Evolutionary conservation across 2,797 vertebrate species (phyloP), one percentile per base, ranked within the genome.

Genomic region (Rhinogobio ventralis): DNA sequence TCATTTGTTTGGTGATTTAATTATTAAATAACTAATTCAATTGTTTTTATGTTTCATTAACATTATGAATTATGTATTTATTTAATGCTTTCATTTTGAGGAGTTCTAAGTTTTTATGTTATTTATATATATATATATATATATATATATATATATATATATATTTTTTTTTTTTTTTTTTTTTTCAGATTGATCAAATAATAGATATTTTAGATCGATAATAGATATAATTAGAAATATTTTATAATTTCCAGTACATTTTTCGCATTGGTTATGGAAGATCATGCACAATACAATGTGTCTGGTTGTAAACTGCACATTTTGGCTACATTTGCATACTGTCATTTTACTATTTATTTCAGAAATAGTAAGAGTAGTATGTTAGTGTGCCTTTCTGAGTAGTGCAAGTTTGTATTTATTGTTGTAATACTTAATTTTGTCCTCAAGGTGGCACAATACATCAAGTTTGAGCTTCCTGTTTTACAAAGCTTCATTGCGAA

Each of bases 401-500:
- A 6, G 49, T 49, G 3, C 28, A 13, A 42, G 13, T 71, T 10
- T 69, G 42, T 19, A 73, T 36, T 39, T 57, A 25, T 51, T 39
- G 10, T n/a, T 85, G 55, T 53, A 33, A 55, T 10, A 25, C 36
- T 49, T 28, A 0, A 10, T 83, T 51, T 57, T 81, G 60, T 81
- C 53, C 73, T 67, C 45, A 78, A 97, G 96, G 96, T 97, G 7
- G 96, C 96, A 17, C 96, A 97, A 88, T 97, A 97, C 90, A 97
- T 97, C 80, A 97, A 97, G 87, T 96, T 97, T 0, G 96, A 97
- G 92, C 96, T 97, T 95, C 96, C 96, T 0, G 96, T 96, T 64
- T 93, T 97, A 81, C 95, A 93, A 88, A 96, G 96, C 90, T 97
- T 97, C 89, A 96, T 97, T 85, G 93, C 93, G 78, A 97, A 97